Conservation (phyloP, 2,888 invertebrate species). For the Malthinus flaveolus region DNA sequence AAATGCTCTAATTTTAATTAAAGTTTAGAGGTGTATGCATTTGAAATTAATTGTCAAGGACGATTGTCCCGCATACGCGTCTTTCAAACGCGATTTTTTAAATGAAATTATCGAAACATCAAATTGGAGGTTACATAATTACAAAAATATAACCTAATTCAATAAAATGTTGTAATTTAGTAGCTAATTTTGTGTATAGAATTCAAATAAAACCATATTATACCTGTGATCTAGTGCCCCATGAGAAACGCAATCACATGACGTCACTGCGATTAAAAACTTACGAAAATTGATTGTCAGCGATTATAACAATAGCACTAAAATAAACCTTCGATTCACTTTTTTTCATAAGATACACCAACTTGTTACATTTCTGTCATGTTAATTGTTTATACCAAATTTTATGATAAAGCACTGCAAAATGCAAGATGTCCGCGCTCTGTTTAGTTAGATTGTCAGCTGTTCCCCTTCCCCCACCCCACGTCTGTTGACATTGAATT, state of each 20-base stretch:
- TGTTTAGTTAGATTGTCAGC: slow-evolving; percentile 52
- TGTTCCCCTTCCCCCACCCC: slow-evolving; percentile 48
- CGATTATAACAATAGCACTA: slow-evolving; percentile 36
- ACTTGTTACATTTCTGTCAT: slow-evolving; percentile 51
- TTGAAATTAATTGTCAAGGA: slow-evolving; percentile 29
- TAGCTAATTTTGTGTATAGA: slow-evolving; percentile 1
- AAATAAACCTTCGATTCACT: slow-evolving; percentile 38
- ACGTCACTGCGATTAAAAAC: slow-evolving; percentile 52
- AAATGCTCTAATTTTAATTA: slow-evolving; percentile 1
- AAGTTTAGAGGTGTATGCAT: slow-evolving; percentile 20
- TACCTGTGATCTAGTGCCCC: slow-evolving; percentile 49
- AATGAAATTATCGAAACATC: slow-evolving; percentile 22
- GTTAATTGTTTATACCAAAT: slow-evolving; percentile 40
- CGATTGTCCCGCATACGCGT: slow-evolving; percentile 18
- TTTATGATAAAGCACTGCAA: slow-evolving; percentile 40
- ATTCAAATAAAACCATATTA: slow-evolving; percentile 42
- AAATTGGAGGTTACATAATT: background rate
- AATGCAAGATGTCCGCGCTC: slow-evolving; percentile 51
- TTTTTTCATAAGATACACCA: slow-evolving; percentile 39
- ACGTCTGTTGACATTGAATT: slow-evolving; percentile 36
- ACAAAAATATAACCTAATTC: background rate
- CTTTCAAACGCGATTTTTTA: slow-evolving; percentile 15
- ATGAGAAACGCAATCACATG: slow-evolving; percentile 54
- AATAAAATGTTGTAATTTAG: background rate
- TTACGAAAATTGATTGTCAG: slow-evolving; percentile 41